phyloP scores from a whole-genome alignment of 2,113 vertebrate species.

The Brienomyrus brachyistius region DNA sequence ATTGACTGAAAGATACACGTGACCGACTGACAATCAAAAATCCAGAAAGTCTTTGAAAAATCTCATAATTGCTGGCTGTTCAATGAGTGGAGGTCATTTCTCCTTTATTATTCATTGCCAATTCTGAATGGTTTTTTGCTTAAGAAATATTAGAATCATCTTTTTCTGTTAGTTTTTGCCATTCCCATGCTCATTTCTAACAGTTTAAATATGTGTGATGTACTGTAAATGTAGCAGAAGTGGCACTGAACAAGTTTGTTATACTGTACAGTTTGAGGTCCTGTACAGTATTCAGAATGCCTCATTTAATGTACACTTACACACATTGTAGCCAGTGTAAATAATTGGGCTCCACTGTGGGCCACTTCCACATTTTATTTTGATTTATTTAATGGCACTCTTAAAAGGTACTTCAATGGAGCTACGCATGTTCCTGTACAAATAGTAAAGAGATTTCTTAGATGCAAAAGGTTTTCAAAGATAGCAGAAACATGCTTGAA shows the following conservation, averaged over 20 bases:
- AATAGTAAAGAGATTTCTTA: no score
- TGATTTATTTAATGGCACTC: conserved; percentile 30
- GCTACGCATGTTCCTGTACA: no score
- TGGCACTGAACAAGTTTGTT: no score
- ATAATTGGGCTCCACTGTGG: conserved; percentile 2
- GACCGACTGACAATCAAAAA: no score
- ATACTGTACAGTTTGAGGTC: neutral
- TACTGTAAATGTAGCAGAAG: neutral
- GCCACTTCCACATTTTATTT: conserved; percentile 31
- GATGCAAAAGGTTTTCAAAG: no score
- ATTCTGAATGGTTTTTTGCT: no score
- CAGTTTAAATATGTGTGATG: conserved; percentile 24
- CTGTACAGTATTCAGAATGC: conserved; percentile 18
- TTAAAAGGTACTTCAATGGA: neutral
- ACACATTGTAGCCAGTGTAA: conserved; percentile 15
- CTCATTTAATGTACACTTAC: conserved; percentile 31
- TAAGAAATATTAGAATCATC: conserved; percentile 26
- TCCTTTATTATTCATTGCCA: no score
- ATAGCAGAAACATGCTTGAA: no score
- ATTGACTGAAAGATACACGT: no score
- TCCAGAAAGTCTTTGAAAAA: no score
- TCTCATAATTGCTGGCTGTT: no score
- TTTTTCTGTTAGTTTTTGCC: conserved; percentile 28
- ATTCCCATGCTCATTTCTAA: conserved; percentile 18
- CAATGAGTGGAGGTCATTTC: no score